phyloP scores from a whole-genome alignment of 1,140 invertebrate species.

The Apis cerana region DNA sequence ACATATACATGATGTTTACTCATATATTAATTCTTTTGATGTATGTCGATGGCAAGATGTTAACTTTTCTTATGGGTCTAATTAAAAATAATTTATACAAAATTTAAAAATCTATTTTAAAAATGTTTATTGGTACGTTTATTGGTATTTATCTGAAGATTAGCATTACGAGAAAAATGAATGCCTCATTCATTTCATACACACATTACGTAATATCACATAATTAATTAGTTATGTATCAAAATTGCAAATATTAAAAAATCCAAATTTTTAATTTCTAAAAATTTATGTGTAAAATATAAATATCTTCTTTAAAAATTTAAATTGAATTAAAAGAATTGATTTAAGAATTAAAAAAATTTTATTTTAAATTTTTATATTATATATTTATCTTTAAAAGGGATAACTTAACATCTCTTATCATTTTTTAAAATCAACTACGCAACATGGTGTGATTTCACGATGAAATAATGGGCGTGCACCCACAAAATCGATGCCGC shows the following conservation, averaged over 20 bases:
- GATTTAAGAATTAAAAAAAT: too few relatives aligned
- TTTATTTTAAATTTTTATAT: not conserved
- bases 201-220: not conserved
- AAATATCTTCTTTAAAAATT: too few relatives aligned
- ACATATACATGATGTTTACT: not conserved
- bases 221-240: not conserved
- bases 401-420: too few relatives aligned
- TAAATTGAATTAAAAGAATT: too few relatives aligned
- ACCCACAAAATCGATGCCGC: constrained; percentile 23
- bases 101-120: not conserved
- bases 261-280: too few relatives aligned
- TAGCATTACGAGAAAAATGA: not conserved
- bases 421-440: not conserved
- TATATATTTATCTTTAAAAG: not conserved
- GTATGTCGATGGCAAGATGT: not conserved
- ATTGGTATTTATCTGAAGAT: not conserved
- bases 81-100: too few relatives aligned
- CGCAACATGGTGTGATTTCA: not conserved
- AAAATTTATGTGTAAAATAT: too few relatives aligned
- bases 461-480: constrained; percentile 25
- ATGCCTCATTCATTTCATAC: not conserved
- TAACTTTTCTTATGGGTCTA: not conserved
- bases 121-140: not conserved
- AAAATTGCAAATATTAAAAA: too few relatives aligned
- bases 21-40: not conserved